Evolutionary conservation across 2,797 vertebrate species (phyloP).

Genomic region (Coracias cyanogaster): DNA sequence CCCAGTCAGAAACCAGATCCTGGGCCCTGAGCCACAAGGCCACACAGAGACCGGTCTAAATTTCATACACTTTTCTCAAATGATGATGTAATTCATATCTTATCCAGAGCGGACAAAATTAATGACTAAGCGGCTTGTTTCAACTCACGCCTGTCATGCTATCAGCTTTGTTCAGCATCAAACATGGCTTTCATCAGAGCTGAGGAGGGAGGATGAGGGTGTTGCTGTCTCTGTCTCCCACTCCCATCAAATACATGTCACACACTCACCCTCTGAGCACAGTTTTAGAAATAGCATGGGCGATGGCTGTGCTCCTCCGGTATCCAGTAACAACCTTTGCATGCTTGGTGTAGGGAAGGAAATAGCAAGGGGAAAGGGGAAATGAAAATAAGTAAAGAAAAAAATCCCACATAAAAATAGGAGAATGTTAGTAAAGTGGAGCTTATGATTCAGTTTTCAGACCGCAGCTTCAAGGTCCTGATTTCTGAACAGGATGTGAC

Average conservation of each 20-base stretch:
- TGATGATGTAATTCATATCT: constrained; percentile 46
- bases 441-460: constrained; percentile 47
- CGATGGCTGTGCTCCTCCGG: background rate
- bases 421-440: constrained; percentile 2
- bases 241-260: background rate
- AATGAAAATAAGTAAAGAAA: constrained; percentile 52
- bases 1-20: background rate
- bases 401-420: constrained; percentile 37
- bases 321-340: background rate
- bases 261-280: background rate
- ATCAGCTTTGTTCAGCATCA: constrained; percentile 13
- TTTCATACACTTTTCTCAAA: constrained; percentile 16
- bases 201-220: background rate
- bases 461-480: background rate
- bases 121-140: constrained; percentile 29
- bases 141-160: background rate
- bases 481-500: constrained; percentile 58
- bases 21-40: background rate
- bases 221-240: background rate
- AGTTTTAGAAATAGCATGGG: background rate
- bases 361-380: constrained; percentile 55
- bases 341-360: background rate
- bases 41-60: background rate
- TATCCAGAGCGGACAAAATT: background rate
- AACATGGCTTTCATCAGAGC: background rate